Evolutionary conservation across 64 coral and sea anemone genomes (phyloP), one percentile per base, ranked within the genome.

Genomic region (Actinia equina): DNA sequence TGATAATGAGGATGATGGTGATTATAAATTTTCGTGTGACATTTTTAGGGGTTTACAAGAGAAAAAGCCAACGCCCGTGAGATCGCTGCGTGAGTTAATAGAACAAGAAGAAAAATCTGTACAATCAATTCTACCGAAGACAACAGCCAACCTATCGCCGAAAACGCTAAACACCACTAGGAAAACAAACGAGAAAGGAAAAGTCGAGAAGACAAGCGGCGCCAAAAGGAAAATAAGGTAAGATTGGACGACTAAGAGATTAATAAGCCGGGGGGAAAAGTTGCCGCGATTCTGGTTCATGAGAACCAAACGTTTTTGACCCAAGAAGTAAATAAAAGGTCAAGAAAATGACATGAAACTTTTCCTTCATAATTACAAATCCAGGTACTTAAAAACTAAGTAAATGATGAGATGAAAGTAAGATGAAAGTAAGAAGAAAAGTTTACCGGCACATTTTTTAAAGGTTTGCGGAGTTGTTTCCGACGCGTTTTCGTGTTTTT

Each of bases 81-180:
- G 65, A 16, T 92, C 85, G 9, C 70, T 92, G 0, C 83, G 85
- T n/a, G 90, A 92, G 67, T 27, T 92, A 6, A 92, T 92, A 43
- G 53, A 92, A 43, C 84, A 87, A 83, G 90, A 92, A 57, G 45
- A 87, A 25, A 49, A 45, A 4, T 82, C 22, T 7, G 6, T 7
- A 57, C 25, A 71, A 22, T 23, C 14, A 1, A 52, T 23, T 23
- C 45, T 81, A 7, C 49, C 78, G 17, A 18, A 10, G 17, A 22
- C 7, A 81, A 3, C 2, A 20, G 7, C 22, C 49, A 81, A 22
- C 2, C 3, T 52, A 18, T 81, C 78, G 23, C 78, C 78, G 7
- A 81, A 52, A 44, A 81, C 42, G 4, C 17, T 22, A 6, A 81
- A 49, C 44, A 52, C 41, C 15, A 22, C 78, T 19, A 22, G 45